phyloP scores from a whole-genome alignment of 2,888 invertebrate species.

The Venusia cambrica region DNA sequence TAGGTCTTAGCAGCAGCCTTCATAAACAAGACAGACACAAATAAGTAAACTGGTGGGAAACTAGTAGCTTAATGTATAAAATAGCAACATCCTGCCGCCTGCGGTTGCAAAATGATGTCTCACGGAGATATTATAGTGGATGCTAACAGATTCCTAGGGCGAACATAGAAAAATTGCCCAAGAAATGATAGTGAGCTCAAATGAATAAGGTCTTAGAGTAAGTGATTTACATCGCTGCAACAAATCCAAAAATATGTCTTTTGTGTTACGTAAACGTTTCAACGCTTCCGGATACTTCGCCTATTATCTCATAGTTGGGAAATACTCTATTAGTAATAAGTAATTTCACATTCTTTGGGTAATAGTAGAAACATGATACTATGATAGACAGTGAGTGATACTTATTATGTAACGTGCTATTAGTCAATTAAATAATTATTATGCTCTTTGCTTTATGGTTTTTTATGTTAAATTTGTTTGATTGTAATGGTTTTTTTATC shows the following conservation, averaged over 20 bases:
- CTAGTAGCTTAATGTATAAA: conserved; percentile 20
- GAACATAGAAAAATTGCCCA: conserved; percentile 1
- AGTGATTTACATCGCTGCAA: conserved; percentile 16
- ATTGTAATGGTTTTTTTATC: no score
- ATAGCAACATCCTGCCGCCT: conserved; percentile 34
- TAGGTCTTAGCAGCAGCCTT: conserved; percentile 3
- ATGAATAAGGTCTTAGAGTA: no score
- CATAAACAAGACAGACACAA: conserved; percentile 9
- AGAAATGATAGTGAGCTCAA: no score
- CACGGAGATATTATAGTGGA: conserved; percentile 18
- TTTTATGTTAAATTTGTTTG: no score
- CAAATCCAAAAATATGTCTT: conserved; percentile 8
- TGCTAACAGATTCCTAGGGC: conserved; percentile 16
- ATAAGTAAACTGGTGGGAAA: conserved; percentile 13
- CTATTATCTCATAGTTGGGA: no score
- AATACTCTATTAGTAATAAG: no score
- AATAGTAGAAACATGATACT: conserved; percentile 1
- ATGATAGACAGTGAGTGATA: conserved; percentile 10
- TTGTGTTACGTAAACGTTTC: conserved; percentile 9
- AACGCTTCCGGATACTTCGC: conserved; percentile 14
- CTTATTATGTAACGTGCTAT: conserved; percentile 12
- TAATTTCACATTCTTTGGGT: conserved; percentile 2
- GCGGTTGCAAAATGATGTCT: conserved; percentile 27
- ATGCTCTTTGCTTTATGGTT: conserved; percentile 1
- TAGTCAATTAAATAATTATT: conserved; percentile 5